Evolutionary conservation across 1,140 invertebrate genomes (phyloP).

Genomic region (Rhizoglyphus robini): DNA sequence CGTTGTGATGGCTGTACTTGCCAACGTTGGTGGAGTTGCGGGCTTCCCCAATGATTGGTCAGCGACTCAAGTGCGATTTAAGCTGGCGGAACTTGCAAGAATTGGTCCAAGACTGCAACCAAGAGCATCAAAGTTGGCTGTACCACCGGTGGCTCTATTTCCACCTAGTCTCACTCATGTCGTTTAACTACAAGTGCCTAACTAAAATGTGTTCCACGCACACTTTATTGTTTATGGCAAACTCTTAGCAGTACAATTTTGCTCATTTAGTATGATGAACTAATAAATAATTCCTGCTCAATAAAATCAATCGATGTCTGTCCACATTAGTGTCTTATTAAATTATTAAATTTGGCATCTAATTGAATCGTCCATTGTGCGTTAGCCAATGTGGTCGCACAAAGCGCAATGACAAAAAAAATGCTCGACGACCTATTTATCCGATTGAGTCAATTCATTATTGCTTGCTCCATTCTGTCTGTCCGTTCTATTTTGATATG

Average conservation of each 20-base stretch:
- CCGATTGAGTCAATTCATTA: background rate
- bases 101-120: too few relatives aligned
- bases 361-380: background rate
- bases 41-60: too few relatives aligned
- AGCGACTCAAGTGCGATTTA: too few relatives aligned
- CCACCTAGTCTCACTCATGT: background rate
- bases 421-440: background rate
- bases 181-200: background rate
- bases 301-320: too few relatives aligned
- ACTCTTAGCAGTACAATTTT: background rate
- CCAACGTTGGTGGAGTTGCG: too few relatives aligned
- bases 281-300: too few relatives aligned
- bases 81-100: too few relatives aligned
- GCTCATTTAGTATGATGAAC: too few relatives aligned
- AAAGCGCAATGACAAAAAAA: background rate
- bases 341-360: background rate
- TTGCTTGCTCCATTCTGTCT: background rate
- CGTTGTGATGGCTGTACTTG: too few relatives aligned
- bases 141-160: background rate
- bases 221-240: too few relatives aligned
- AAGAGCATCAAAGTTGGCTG: too few relatives aligned
- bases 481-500: conserved; percentile 6
- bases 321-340: background rate
- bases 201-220: background rate
- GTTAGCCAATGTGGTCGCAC: background rate